phyloP scores from a whole-genome alignment of 2,113 vertebrate species.

The Pseudorectes ferrugineus region DNA sequence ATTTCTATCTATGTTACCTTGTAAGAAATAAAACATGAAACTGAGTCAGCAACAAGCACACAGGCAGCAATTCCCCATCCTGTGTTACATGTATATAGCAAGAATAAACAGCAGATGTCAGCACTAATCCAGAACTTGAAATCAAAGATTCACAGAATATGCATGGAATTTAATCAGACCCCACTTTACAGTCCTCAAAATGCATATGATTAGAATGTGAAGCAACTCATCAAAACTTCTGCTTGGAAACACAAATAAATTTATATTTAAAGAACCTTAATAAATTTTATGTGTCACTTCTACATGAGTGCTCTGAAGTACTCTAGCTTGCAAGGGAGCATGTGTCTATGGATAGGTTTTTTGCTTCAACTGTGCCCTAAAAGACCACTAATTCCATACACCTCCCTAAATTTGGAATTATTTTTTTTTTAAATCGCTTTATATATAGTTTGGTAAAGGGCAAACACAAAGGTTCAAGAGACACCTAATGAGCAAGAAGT shows the following conservation, averaged over 20 bases:
- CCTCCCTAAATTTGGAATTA: background rate
- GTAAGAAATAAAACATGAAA: background rate
- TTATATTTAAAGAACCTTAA: background rate
- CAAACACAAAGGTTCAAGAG: background rate
- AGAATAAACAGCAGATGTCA: slow-evolving; percentile 58
- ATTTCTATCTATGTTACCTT: background rate
- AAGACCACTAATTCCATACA: background rate
- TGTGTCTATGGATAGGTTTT: background rate
- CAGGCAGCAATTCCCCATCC: background rate
- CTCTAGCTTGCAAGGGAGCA: background rate
- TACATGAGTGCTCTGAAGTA: background rate
- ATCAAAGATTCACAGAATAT: background rate
- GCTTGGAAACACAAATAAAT: background rate
- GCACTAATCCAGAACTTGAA: slow-evolving; percentile 41
- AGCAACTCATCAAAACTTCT: background rate
- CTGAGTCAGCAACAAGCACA: background rate
- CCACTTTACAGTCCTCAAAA: background rate
- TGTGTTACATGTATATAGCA: background rate
- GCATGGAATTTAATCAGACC: background rate
- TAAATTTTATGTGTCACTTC: background rate
- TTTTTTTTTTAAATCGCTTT: background rate
- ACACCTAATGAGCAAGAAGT: background rate
- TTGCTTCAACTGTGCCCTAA: background rate
- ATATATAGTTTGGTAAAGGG: background rate
- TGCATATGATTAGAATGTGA: background rate